Conservation (phyloP, 2,113 vertebrate genomes). For the Sylvietta virens region DNA sequence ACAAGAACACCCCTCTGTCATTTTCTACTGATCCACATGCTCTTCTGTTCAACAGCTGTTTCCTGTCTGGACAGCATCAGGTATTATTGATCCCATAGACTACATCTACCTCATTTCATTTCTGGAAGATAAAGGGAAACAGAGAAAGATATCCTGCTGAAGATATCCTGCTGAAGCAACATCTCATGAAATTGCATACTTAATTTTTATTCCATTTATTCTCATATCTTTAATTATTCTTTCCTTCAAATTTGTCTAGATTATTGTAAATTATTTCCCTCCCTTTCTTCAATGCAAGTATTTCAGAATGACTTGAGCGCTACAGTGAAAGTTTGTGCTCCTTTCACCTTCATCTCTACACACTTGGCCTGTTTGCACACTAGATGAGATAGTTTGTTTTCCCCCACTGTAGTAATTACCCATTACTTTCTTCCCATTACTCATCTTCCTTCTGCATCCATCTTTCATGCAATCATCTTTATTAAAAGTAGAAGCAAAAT, state of each 20-base stretch:
- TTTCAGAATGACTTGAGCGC: background rate
- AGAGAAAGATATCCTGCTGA: background rate
- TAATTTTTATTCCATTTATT: background rate
- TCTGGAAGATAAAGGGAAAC: background rate
- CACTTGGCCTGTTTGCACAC: background rate
- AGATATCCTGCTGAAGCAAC: background rate
- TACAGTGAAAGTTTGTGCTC: background rate
- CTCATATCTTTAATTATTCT: background rate
- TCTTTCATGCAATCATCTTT: background rate
- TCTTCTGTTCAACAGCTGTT: background rate
- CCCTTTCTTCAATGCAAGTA: background rate
- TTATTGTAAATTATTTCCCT: background rate
- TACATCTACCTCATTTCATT: background rate
- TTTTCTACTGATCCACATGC: background rate
- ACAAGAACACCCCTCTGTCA: background rate
- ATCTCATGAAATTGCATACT: background rate
- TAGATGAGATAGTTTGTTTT: fast-evolving
- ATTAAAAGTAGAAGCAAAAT: background rate
- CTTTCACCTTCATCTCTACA: background rate
- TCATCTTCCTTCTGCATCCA: background rate
- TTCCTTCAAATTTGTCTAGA: background rate
- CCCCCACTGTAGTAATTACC: background rate
- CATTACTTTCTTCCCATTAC: background rate
- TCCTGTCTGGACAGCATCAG: background rate
- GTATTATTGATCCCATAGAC: background rate